Conservation (phyloP, 2,888 invertebrate species). For the Pollenia labialis region DNA sequence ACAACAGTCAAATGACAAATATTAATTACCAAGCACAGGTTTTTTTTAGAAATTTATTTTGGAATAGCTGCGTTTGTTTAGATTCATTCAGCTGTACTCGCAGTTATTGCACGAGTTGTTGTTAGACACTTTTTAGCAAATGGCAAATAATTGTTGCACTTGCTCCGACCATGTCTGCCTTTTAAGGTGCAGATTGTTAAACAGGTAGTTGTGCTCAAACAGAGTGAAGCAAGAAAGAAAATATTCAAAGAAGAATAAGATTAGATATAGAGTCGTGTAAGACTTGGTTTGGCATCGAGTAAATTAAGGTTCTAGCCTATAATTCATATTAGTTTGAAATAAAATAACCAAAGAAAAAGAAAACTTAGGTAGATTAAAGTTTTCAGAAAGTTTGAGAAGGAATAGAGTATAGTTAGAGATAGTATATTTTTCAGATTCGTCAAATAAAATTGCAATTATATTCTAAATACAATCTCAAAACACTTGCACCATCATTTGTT, state of each 20-base stretch:
- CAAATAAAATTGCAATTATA: too few species aligned
- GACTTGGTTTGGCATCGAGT: too few species aligned
- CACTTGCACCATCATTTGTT: too few species aligned
- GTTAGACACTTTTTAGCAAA: constrained; percentile 33
- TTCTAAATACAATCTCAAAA: too few species aligned
- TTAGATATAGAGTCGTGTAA: too few species aligned
- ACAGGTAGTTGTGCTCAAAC: constrained; percentile 28
- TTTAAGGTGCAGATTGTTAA: not conserved
- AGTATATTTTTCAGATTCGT: too few species aligned
- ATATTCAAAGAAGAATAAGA: not conserved
- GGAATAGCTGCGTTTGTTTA: not conserved
- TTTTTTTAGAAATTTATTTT: constrained; percentile 16
- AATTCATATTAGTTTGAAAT: too few species aligned
- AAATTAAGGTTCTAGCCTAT: too few species aligned
- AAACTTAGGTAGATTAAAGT: too few species aligned
- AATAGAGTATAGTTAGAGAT: too few species aligned
- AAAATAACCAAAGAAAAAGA: too few species aligned
- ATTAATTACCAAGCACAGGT: constrained; percentile 61
- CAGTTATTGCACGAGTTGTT: not conserved
- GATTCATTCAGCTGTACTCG: not conserved
- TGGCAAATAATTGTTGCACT: constrained; percentile 58
- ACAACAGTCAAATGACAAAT: constrained; percentile 64
- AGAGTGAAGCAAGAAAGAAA: not conserved
- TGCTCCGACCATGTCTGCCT: constrained; percentile 33
- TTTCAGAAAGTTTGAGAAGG: too few species aligned